phyloP scores from a whole-genome alignment of 2,113 vertebrate genomes.

The Cephalopterus ornatus region DNA sequence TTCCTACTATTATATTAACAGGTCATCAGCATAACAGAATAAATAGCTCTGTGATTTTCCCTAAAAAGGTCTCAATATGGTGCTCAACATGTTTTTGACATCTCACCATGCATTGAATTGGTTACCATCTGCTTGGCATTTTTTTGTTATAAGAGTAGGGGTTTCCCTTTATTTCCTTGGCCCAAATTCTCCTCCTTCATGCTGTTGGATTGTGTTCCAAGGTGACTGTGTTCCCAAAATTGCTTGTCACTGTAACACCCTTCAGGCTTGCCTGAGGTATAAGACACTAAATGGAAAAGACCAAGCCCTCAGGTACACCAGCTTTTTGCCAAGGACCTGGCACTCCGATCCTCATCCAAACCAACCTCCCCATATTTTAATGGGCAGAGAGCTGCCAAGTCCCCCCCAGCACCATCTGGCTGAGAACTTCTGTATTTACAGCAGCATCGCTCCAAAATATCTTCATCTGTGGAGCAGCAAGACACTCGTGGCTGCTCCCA shows the following conservation, averaged over 20 bases:
- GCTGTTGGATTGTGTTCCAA: not conserved
- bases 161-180: not conserved
- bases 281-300: not conserved
- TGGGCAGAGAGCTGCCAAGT: not conserved
- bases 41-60: not conserved
- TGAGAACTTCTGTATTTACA: slow-evolving; percentile 25
- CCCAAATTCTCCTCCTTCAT: not conserved
- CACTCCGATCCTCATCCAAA: not conserved
- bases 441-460: not conserved
- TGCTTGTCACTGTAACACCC: not conserved
- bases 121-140: not conserved
- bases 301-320: not conserved
- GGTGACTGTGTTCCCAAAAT: not conserved
- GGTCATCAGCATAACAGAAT: not conserved
- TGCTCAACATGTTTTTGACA: slow-evolving; percentile 20
- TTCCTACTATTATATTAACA: not conserved
- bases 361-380: not conserved
- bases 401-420: not conserved
- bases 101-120: not conserved
- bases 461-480: not conserved
- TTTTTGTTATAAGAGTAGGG: not conserved
- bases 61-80: not conserved
- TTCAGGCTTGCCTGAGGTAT: not conserved
- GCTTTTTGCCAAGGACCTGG: not conserved
- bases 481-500: not conserved